phyloP scores from a whole-genome alignment of 2,113 vertebrate genomes.

The Dicrurus megarhynchus region DNA sequence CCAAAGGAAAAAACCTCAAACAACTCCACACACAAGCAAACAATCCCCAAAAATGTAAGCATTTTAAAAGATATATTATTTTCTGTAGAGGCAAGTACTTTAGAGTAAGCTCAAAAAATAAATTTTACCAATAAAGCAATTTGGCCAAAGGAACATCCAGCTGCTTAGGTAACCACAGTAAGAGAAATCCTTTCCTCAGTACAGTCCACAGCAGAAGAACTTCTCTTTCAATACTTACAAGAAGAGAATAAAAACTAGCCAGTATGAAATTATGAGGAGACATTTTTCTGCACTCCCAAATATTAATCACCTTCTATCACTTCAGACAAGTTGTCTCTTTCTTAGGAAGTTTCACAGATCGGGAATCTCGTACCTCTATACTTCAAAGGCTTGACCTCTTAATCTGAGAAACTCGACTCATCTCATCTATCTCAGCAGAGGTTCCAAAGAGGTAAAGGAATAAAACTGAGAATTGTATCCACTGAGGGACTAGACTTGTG shows the following conservation, averaged over 20 bases:
- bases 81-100: background rate
- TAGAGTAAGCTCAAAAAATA: background rate
- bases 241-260: background rate
- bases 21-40: background rate
- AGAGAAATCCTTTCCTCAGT: background rate
- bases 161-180: background rate
- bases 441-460: background rate
- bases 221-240: background rate
- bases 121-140: background rate
- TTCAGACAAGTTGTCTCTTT: background rate
- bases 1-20: background rate
- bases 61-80: background rate
- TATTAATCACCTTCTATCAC: background rate
- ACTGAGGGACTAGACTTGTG: background rate
- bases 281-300: background rate
- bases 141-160: background rate
- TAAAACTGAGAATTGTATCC: background rate
- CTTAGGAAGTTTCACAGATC: background rate
- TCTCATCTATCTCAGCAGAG: background rate
- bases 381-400: background rate
- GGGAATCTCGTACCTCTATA: background rate
- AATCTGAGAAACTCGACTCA: background rate
- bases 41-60: fast-evolving
- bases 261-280: background rate
- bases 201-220: background rate